Evolutionary conservation across 1,140 invertebrate genomes (phyloP), one percentile per base, ranked within the genome.

Genomic region (Caerostris darwini): DNA sequence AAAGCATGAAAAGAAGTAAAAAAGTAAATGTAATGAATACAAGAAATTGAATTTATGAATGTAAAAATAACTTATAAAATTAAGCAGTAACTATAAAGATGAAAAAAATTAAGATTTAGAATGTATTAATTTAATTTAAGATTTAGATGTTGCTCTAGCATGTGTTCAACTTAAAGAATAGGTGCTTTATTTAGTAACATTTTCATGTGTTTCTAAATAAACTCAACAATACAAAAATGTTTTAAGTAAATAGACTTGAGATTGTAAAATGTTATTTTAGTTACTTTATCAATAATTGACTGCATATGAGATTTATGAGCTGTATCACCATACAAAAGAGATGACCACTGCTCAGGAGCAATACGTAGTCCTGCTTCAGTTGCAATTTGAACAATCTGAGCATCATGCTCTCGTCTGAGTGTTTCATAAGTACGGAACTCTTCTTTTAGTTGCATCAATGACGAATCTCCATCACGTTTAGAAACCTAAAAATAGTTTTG

Each of bases 221-320:
- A 14, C 34, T 34, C 59, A 7, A 61, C 3, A 12, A 61, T 61
- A 61, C 59, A 61, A 61, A 61, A 61, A 61, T 61, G 14, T 3
- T 61, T 61, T 61, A 7, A 14, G 17, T 14, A 14, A 61, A 61
- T 10, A 61, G 10, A 14, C 12, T 64, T 64, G 0, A 34, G 34
- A 34, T 34, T 34, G 34, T 34, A 34, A 34, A 34, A 34, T 34
- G 34, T 34, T 34, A 57, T 50, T 89, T 19, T 61, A 67, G 8
- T 61, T 85, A 97, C 96, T 95, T 96, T 96, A 95, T 97, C 97
- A 95, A 99, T 99, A 93, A 99, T 99, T 95, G 98, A 99, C 96
- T 99, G 99, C 99, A 99, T 99, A 95, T 99, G 99, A 34, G 98
- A 99, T 96, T 99, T 99, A 95, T 99, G 99, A 19, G 97, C 97